These are phyloP conservation scores for Enteromius afrohamiltoni DNA, from an alignment of 2,797 vertebrate genomes.

Conservation along the genomic window DNA sequence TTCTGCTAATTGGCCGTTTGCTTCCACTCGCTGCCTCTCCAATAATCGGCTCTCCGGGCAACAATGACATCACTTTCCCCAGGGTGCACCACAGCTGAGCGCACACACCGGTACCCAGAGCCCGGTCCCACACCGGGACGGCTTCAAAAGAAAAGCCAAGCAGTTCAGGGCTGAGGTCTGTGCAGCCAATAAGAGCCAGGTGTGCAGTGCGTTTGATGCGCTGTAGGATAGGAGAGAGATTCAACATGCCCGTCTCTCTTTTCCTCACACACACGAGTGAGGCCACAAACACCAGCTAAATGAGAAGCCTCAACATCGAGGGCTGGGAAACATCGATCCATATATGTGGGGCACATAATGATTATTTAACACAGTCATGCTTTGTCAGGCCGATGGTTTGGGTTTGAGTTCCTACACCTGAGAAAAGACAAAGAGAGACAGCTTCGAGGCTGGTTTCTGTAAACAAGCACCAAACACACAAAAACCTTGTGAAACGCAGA, in stretches of 20 bases:
- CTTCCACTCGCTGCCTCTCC: slow-evolving; percentile 24
- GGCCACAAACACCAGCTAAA: slow-evolving; percentile 1
- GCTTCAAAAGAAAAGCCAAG: slow-evolving; percentile 26
- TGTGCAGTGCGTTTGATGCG: slow-evolving; percentile 33
- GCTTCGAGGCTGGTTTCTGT: slow-evolving; percentile 49
- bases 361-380: slow-evolving; percentile 14
- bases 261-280: background rate
- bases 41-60: slow-evolving; percentile 20
- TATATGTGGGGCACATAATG: background rate
- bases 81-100: slow-evolving; percentile 30
- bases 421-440: slow-evolving; percentile 1
- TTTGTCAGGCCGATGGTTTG: background rate
- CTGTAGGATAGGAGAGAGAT: slow-evolving; percentile 19
- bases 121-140: background rate
- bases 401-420: background rate
- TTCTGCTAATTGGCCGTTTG: slow-evolving; percentile 42
- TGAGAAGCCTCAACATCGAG: slow-evolving; percentile 40
- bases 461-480: slow-evolving; percentile 57
- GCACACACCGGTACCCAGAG: background rate
- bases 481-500: slow-evolving; percentile 50
- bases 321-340: slow-evolving; percentile 37
- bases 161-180: slow-evolving; percentile 13
- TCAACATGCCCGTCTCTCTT: background rate
- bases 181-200: slow-evolving; percentile 13
- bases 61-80: slow-evolving; percentile 31